These are phyloP conservation scores for Adineta ricciae DNA, from an alignment of 2,888 invertebrate genomes.

Conservation along the genomic window DNA sequence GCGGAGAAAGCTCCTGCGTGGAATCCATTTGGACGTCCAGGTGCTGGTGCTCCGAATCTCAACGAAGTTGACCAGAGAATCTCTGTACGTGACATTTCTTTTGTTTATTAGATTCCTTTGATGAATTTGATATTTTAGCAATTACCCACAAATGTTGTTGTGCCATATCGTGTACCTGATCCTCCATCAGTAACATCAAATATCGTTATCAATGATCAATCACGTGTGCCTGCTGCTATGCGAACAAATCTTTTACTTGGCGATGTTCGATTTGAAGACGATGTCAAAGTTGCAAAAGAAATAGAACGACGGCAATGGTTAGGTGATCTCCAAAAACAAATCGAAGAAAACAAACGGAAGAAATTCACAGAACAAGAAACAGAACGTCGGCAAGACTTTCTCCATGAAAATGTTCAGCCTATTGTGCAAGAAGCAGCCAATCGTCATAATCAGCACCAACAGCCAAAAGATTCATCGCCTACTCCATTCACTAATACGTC, in stretches of 20 bases:
- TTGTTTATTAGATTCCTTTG: background rate
- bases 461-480: background rate
- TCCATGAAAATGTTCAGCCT: background rate
- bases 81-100: background rate
- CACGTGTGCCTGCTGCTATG: slow-evolving; percentile 31
- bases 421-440: background rate
- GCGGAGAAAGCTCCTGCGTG: background rate
- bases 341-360: slow-evolving; percentile 28
- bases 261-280: slow-evolving; percentile 26
- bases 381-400: background rate
- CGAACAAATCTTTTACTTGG: slow-evolving; percentile 29
- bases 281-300: slow-evolving; percentile 32
- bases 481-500: background rate
- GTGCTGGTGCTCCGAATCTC: background rate
- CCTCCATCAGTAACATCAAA: background rate
- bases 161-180: background rate
- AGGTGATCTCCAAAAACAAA: slow-evolving; percentile 19
- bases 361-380: background rate
- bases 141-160: background rate
- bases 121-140: background rate
- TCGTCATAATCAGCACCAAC: background rate
- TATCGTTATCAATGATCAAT: slow-evolving; percentile 21
- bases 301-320: slow-evolving; percentile 33
- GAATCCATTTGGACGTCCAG: slow-evolving; percentile 1
- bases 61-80: background rate